Evolutionary conservation across 2,113 vertebrate species (phyloP).

Genomic region (Agelaius tricolor): DNA sequence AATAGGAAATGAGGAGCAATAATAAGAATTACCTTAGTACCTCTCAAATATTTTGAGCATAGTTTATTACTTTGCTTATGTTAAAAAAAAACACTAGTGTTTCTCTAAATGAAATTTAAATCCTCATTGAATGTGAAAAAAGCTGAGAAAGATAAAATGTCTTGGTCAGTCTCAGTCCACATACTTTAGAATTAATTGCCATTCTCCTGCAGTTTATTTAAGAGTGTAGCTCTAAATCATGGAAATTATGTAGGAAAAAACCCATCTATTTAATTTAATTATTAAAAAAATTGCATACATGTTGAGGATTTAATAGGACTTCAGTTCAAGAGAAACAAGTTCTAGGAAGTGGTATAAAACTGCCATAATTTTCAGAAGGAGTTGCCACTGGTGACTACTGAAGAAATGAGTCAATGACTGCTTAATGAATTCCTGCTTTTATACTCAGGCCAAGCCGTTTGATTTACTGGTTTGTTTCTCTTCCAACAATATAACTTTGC

Average conservation of each 20-base stretch:
- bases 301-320: not conserved
- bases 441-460: not conserved
- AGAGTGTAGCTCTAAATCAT: not conserved
- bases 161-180: not conserved
- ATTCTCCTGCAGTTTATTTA: not conserved
- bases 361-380: not conserved
- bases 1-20: not conserved
- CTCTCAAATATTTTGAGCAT: not conserved
- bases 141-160: not conserved
- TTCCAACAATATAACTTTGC: not conserved
- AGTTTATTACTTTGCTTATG: not conserved
- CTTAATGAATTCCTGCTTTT: not conserved
- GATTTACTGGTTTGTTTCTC: not conserved
- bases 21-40: not conserved
- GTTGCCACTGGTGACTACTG: not conserved
- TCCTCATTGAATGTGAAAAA: accelerated
- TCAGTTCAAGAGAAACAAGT: not conserved
- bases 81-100: not conserved
- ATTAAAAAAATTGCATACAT: not conserved
- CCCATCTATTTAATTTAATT: not conserved
- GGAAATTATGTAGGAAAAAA: not conserved
- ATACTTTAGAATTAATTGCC: not conserved
- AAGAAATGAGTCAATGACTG: not conserved
- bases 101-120: not conserved
- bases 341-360: not conserved